Percentiles rank a stretch among this genome's conserved stretches.
Conservation (phyloP, 2,888 invertebrate genomes). For the Meteorus cinctellus region DNA sequence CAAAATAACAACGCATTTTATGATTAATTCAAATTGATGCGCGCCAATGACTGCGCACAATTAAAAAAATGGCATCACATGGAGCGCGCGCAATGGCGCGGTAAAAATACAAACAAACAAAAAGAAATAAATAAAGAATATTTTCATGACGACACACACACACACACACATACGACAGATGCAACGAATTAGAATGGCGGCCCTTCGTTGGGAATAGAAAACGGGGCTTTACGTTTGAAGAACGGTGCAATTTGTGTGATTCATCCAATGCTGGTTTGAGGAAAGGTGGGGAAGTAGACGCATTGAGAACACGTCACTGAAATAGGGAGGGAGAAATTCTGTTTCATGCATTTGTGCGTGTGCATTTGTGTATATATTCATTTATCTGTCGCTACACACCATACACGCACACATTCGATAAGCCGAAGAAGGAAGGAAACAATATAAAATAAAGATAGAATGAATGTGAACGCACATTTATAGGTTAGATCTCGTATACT, state of each 20-base stretch:
- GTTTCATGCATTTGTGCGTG: background rate
- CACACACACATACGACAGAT: background rate
- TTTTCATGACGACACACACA: background rate
- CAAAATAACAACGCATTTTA: background rate
- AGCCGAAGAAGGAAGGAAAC: background rate
- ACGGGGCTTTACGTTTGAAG: slow-evolving; percentile 29
- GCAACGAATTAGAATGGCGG: background rate
- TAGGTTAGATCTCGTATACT: background rate
- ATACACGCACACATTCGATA: too few species aligned
- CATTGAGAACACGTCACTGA: background rate
- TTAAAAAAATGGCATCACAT: background rate
- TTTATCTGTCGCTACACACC: background rate
- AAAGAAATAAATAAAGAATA: background rate
- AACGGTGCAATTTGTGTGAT: slow-evolving; percentile 24
- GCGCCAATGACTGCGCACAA: slow-evolving; percentile 6
- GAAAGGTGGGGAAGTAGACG: slow-evolving; percentile 7
- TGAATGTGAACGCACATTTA: slow-evolving; percentile 6
- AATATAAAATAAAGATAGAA: slow-evolving; percentile 2
- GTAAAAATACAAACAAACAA: background rate
- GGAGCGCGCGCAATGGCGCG: background rate
- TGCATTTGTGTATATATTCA: background rate
- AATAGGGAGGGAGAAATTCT: background rate
- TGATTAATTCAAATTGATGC: slow-evolving; percentile 9
- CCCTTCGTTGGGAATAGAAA: slow-evolving; percentile 7
- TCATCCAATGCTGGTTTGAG: background rate